Evolutionary conservation across 2,888 invertebrate species (phyloP).

Genomic region (Pyrochroa serraticornis): DNA sequence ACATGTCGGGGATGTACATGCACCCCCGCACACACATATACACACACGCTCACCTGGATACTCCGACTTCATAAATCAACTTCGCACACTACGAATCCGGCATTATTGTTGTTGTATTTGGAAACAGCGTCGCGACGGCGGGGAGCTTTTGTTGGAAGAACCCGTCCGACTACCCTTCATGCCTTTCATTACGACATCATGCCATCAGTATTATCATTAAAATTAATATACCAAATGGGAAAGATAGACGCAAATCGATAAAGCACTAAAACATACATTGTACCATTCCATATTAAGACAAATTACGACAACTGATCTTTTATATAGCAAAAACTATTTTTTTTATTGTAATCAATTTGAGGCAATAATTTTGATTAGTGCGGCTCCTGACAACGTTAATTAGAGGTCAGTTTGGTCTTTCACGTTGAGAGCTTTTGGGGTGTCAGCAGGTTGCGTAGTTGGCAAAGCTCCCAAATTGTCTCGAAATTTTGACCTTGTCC

Average conservation of each 20-base stretch:
- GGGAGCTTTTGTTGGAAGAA: background rate
- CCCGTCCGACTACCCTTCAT: too few species aligned
- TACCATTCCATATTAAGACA: background rate
- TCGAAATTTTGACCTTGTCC: too few species aligned
- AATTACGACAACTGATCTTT: background rate
- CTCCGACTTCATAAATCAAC: slow-evolving; percentile 39
- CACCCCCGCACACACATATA: slow-evolving; percentile 12
- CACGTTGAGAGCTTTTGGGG: background rate
- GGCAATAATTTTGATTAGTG: background rate
- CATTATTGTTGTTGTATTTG: slow-evolving; percentile 30
- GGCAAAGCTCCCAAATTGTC: too few species aligned
- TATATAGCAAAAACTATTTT: too few species aligned
- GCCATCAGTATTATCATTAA: background rate
- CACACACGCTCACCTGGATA: slow-evolving; percentile 41
- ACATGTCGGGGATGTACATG: slow-evolving; percentile 28
- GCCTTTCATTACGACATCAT: too few species aligned
- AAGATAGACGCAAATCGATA: background rate
- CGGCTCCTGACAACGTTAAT: background rate
- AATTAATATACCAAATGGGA: slow-evolving; percentile 6
- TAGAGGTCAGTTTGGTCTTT: background rate
- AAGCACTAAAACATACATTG: background rate
- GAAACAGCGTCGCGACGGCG: slow-evolving; percentile 6
- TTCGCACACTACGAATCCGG: slow-evolving; percentile 33
- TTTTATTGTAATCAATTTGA: background rate
- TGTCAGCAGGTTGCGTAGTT: background rate